These are phyloP conservation scores for Dasypolia templi DNA, from an alignment of 2,888 invertebrate genomes.

Conservation along the genomic window DNA sequence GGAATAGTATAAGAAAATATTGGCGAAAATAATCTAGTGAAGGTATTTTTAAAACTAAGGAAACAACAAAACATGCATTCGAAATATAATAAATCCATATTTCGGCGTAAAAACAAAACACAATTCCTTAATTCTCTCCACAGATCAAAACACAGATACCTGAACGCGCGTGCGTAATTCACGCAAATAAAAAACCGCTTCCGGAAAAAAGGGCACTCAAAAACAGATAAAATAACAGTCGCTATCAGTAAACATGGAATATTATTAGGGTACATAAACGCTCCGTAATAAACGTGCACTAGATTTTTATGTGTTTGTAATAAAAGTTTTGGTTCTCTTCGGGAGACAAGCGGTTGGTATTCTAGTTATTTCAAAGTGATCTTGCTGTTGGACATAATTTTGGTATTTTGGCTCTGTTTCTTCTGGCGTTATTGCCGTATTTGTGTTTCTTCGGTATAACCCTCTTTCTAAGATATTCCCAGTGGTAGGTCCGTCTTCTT, in stretches of 20 bases:
- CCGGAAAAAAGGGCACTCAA: slow-evolving; percentile 71
- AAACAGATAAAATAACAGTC: slow-evolving; percentile 77
- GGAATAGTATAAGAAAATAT: neutral
- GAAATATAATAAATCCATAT: slow-evolving; percentile 18
- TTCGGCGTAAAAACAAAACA: slow-evolving; percentile 34
- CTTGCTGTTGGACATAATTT: neutral
- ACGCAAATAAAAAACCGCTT: slow-evolving; percentile 48
- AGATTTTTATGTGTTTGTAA: slow-evolving; percentile 80
- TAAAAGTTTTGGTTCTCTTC: slow-evolving; percentile 74
- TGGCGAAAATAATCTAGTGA: neutral
- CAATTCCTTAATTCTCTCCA: slow-evolving; percentile 31
- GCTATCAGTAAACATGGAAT: slow-evolving; percentile 84
- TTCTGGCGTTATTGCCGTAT: neutral
- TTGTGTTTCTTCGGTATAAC: neutral
- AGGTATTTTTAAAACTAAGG: neutral
- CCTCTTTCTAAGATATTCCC: no score
- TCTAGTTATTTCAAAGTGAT: slow-evolving; percentile 51
- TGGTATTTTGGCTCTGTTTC: neutral
- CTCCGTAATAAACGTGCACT: slow-evolving; percentile 78
- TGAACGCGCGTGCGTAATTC: slow-evolving; percentile 28
- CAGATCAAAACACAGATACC: slow-evolving; percentile 30
- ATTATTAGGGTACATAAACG: slow-evolving; percentile 81
- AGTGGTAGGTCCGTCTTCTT: neutral
- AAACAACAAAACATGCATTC: neutral
- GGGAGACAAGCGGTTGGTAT: slow-evolving; percentile 60